These are phyloP conservation scores for Tenthredo amoena DNA, from an alignment of 2,888 invertebrate species.

Conservation along the genomic window DNA sequence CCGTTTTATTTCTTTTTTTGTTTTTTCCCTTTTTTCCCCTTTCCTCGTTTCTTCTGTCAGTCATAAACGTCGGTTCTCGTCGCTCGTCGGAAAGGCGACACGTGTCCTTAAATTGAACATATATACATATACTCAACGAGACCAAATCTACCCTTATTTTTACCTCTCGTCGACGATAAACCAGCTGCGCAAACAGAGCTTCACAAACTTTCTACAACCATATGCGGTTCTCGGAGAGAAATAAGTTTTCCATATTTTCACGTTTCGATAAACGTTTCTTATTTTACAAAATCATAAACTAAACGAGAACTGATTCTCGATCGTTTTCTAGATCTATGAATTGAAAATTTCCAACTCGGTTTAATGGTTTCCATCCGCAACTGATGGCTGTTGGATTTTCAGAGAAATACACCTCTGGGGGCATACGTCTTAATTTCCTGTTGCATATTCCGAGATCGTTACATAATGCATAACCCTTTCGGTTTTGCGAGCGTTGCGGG, in stretches of 20 bases:
- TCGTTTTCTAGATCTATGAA: neutral
- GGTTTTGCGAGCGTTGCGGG: neutral
- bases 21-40: neutral
- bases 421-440: slow-evolving; percentile 4
- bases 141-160: neutral
- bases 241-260: neutral
- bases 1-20: neutral
- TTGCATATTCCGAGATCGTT: neutral
- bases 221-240: neutral
- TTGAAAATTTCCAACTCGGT: neutral
- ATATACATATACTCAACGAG: neutral
- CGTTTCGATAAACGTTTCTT: neutral
- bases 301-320: neutral
- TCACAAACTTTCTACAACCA: neutral
- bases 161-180: neutral
- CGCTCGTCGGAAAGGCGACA: neutral
- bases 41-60: neutral
- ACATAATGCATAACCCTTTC: slow-evolving; percentile 22
- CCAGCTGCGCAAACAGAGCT: neutral
- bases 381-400: neutral
- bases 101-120: slow-evolving; percentile 14
- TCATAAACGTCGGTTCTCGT: neutral
- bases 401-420: neutral
- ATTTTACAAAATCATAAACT: neutral
- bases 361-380: neutral